phyloP scores from a whole-genome alignment of 2,797 vertebrate species.

The Pseudochirops cupreus region DNA sequence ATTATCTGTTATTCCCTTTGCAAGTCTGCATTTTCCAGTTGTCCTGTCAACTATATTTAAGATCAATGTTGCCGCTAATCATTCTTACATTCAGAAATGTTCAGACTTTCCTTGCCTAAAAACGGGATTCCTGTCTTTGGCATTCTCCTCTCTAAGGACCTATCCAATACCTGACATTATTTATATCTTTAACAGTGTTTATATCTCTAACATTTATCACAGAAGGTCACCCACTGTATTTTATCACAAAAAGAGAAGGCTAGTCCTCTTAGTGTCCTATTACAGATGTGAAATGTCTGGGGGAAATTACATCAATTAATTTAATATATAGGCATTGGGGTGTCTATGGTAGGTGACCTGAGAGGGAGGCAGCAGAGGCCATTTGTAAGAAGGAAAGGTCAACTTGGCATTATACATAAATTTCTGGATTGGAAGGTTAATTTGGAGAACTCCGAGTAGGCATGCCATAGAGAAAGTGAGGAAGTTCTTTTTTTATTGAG shows the following conservation, averaged over 20 bases:
- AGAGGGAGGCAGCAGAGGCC: background rate
- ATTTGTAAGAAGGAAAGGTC: background rate
- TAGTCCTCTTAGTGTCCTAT: background rate
- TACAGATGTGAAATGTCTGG: constrained; percentile 29
- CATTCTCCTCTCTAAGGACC: background rate
- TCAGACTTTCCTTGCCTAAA: background rate
- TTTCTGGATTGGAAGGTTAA: constrained; percentile 11
- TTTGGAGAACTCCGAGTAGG: background rate
- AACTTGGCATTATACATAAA: background rate
- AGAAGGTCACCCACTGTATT: background rate
- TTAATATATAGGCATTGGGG: background rate
- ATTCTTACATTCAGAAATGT: background rate
- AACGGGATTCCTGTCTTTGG: background rate
- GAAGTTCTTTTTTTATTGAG: background rate
- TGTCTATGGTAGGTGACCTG: background rate
- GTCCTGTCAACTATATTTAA: background rate
- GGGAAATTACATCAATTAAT: constrained; percentile 33
- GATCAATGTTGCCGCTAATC: background rate
- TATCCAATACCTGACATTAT: background rate
- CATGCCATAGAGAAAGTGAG: constrained; percentile 21
- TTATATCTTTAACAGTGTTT: constrained; percentile 9
- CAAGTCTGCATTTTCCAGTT: background rate
- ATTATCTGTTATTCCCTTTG: background rate
- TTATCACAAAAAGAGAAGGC: background rate
- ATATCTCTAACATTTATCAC: constrained; percentile 9